Base-by-base conservation (phyloP, 2,888 invertebrate genomes). In the Lycophotia porphyrea region DNA sequence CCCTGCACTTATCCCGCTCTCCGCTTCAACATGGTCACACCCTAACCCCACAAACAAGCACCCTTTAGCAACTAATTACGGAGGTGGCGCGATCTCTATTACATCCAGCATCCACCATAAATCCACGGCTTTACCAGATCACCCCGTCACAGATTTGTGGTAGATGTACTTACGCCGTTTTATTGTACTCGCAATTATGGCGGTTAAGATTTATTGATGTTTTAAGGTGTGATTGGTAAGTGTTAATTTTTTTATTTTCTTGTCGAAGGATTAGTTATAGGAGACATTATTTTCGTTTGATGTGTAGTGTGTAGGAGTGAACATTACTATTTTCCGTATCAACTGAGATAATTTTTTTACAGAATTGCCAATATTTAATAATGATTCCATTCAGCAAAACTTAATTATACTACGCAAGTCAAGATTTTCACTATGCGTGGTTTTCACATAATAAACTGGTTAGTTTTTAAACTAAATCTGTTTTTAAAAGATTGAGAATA, bases 41-140 rank as follows among this genome's bases (percentile, higher is more conserved):
- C 79, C 36, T 15, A 74, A 77, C 92, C 91, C 93, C 88, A 88
- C 89, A 92, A 93, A 93, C 91, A 94, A 94, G 93, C 94, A 94
- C 92, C 94, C 95, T 93, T 94, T 93, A 89, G 93, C 92, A 88
- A 92, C 94, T 95, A 95, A 95, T 95, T 95, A 94, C 91, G 87
- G 93, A 93, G 94, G 94, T 91, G 93, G 91, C 90, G 90, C 90
- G 89, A 90, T 81, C 90, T 92, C 93, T 92, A 92, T 93, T 92
- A 89, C 91, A 80, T 76, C 82, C 85, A 78, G 84, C 88, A 89
- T 93, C 82, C 86, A 78, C 86, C 89, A 89, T 93, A 92, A 93
- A 91, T 91, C 89, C 87, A 71, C 85, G 86, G 90, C 89, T 91
- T 90, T 89, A 85, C 77, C 80, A 78, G 81, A 88, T 87, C 87